These are phyloP conservation scores for Drosophila nr. perissopoda DNA, from an alignment of 2,888 invertebrate genomes.

Conservation along the genomic window DNA sequence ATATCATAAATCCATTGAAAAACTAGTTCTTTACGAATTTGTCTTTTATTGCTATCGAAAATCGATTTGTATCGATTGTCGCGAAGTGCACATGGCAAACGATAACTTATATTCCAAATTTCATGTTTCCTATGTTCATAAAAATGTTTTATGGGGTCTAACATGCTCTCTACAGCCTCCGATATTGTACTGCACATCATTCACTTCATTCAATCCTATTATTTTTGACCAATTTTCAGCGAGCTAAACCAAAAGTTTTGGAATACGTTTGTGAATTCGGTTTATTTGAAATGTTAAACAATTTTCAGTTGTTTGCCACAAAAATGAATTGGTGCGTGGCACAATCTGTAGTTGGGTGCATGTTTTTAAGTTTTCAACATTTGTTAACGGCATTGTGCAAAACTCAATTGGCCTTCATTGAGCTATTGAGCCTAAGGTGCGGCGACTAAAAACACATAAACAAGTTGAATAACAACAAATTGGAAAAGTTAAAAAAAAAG, in stretches of 20 bases:
- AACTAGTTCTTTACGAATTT: not conserved
- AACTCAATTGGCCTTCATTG: constrained; percentile 16
- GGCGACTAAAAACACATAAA: constrained; percentile 4
- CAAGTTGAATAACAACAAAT: not conserved
- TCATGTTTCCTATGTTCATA: no score
- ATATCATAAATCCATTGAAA: not conserved
- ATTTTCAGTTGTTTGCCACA: constrained; percentile 1
- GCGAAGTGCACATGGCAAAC: no score
- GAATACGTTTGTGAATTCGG: not conserved
- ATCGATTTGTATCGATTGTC: not conserved
- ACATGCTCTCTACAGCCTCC: not conserved
- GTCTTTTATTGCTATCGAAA: not conserved
- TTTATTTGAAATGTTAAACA: not conserved
- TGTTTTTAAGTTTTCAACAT: not conserved
- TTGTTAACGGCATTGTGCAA: constrained; percentile 1
- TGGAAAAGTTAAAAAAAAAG: not conserved
- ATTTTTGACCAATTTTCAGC: not conserved
- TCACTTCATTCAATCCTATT: not conserved
- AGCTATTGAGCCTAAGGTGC: constrained; percentile 11
- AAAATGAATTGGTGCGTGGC: constrained; percentile 40
- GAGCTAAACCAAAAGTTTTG: not conserved
- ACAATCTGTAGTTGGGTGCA: constrained; percentile 18
- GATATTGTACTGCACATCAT: not conserved
- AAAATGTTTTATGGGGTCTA: not conserved
- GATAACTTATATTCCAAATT: no score